Base-by-base conservation (phyloP, 2,113 vertebrate genomes). In the Lamprotornis superbus region DNA sequence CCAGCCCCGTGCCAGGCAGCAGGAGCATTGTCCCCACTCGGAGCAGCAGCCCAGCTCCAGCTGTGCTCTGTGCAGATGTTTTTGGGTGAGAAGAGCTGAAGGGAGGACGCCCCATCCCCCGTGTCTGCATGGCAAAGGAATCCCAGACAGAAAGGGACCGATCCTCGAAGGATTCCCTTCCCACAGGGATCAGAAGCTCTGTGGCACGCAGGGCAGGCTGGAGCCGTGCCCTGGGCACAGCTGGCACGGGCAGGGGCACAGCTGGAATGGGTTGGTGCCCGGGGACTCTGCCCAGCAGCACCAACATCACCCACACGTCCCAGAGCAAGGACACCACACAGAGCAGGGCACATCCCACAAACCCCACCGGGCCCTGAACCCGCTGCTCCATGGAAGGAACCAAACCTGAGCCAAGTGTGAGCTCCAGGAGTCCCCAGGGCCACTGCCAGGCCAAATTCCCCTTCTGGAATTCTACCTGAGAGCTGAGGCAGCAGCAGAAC, bases 11-110 rank as follows among this genome's bases (percentile, higher is more conserved):
- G 10, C 1, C 0, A 0, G 0, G 37, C 17, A 60, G 31, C 68
- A 42, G 35, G 9, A 3, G 11, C 16, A 0, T 0, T 23, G n/a
- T 24, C 30, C 61, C 15, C 13, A 1, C 5, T 3, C 25, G 11
- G 18, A 33, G 0, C 0, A 1, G 1, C 6, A 8, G 4, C 47
- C 33, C 20, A 40, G 11, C 57, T 37, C 83, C 11, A n/a, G 10
- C n/a, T 13, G 15, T 2, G 14, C 15, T 3, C 24, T 24, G 70
- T 13, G 20, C 11, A 37, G 10, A 17, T 4, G 47, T 22, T 46
- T 76, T 16, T 9, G 25, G 49, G 7, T 7, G 2, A 2, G 15
- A 21, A 27, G n/a, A 4, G 15, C 40, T 0, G 5, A 37, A 33
- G 35, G 35, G 16, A 49, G 25, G 10, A 47, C 16, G 1, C 12